These are phyloP conservation scores for Pyrgus malvae DNA, from an alignment of 2,888 invertebrate species.

Conservation along the genomic window DNA sequence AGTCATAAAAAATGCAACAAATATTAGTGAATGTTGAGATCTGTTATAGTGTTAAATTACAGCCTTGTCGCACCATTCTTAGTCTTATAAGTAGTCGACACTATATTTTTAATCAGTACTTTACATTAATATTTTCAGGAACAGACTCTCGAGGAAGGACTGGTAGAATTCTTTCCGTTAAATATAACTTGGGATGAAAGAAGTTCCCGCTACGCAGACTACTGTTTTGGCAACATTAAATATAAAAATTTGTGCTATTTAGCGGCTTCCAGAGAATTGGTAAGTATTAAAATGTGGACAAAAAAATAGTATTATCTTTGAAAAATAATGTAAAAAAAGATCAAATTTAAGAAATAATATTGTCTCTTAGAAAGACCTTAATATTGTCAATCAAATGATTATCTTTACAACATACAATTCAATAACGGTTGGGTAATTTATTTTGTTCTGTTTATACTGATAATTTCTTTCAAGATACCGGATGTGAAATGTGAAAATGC, in stretches of 20 bases:
- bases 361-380: too few species aligned
- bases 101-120: not conserved
- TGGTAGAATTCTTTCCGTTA: constrained; percentile 5
- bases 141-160: not conserved
- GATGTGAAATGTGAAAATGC: too few species aligned
- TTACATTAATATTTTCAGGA: not conserved
- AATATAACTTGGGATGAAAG: not conserved
- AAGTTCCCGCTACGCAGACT: not conserved
- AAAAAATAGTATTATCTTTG: too few species aligned
- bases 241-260: constrained; percentile 7
- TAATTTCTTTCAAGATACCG: too few species aligned
- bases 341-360: too few species aligned
- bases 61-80: too few species aligned
- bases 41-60: too few species aligned
- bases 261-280: not conserved
- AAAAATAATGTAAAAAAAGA: too few species aligned
- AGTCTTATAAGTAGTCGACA: too few species aligned
- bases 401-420: not conserved
- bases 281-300: too few species aligned
- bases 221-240: constrained; percentile 9
- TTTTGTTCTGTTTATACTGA: not conserved
- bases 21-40: too few species aligned
- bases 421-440: not conserved
- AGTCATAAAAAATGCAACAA: too few species aligned
- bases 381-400: not conserved